Percentiles rank a stretch among this genome's conserved stretches.
Evolutionary conservation across 2,797 vertebrate genomes (phyloP).

Genomic region (Natrix natrix): DNA sequence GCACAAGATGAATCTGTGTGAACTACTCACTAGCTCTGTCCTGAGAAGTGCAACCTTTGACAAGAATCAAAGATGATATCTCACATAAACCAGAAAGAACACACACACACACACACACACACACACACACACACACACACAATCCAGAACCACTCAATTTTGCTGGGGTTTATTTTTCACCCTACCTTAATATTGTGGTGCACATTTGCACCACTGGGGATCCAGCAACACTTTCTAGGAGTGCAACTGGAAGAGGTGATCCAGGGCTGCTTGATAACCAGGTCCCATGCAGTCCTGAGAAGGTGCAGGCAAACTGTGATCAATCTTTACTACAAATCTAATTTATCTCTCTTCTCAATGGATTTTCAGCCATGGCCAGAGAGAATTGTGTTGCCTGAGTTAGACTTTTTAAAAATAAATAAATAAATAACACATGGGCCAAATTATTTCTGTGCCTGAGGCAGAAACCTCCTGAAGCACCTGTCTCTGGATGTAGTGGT

Average conservation of each 20-base stretch:
- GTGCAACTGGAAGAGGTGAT: not conserved
- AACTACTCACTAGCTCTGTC: not conserved
- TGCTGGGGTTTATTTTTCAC: not conserved
- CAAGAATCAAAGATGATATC: not conserved
- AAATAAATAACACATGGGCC: not conserved
- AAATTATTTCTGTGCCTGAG: not conserved
- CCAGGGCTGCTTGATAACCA: not conserved
- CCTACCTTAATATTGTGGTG: not conserved
- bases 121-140: too few relatives aligned
- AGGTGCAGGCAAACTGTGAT: not conserved
- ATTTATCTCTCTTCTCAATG: not conserved
- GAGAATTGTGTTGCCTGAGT: not conserved
- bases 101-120: too few relatives aligned
- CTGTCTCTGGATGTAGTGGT: not conserved
- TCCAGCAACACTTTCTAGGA: not conserved
- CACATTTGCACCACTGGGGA: not conserved
- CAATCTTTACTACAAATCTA: not conserved
- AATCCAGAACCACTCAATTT: not conserved
- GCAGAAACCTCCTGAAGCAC: not conserved
- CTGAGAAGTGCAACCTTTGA: not conserved
- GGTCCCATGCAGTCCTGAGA: not conserved
- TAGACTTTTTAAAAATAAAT: not conserved
- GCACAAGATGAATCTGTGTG: not conserved
- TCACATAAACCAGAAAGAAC: not conserved
- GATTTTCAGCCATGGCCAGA: not conserved